A percentile compares a stretch with the other conserved stretches of the same genome.
These are phyloP conservation scores for Bicyclus anynana DNA, from an alignment of 1,140 invertebrate species.

Conservation along the genomic window DNA sequence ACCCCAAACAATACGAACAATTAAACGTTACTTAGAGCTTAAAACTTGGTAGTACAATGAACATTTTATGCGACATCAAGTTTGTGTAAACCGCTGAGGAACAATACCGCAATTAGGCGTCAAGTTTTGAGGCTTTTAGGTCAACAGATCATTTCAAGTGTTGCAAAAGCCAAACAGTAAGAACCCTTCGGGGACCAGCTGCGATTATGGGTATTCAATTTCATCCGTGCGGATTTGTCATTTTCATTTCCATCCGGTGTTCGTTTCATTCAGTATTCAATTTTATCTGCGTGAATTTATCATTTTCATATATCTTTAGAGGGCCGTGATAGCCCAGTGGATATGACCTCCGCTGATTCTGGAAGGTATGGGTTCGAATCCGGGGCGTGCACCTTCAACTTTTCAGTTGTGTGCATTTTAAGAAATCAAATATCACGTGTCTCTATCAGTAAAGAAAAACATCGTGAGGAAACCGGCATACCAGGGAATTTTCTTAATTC, in stretches of 20 bases:
- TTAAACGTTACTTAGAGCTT: not conserved
- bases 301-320: too few species aligned
- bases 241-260: not conserved
- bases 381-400: too few species aligned
- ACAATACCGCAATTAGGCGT: not conserved
- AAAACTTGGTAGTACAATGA: not conserved
- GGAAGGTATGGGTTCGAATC: too few species aligned
- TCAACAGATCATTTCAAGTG: not conserved
- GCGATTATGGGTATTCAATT: not conserved
- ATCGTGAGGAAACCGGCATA: too few species aligned
- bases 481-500: too few species aligned
- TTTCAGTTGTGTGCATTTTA: too few species aligned
- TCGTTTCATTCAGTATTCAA: not conserved
- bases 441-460: too few species aligned
- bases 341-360: too few species aligned
- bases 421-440: too few species aligned
- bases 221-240: not conserved
- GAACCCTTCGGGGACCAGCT: not conserved
- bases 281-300: too few species aligned
- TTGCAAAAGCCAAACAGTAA: not conserved
- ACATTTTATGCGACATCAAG: not conserved
- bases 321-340: too few species aligned
- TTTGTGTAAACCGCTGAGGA: not conserved
- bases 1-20: not conserved
- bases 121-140: not conserved